Evolutionary conservation across 2,113 vertebrate genomes (phyloP).

Genomic region (Salvelinus alpinus): DNA sequence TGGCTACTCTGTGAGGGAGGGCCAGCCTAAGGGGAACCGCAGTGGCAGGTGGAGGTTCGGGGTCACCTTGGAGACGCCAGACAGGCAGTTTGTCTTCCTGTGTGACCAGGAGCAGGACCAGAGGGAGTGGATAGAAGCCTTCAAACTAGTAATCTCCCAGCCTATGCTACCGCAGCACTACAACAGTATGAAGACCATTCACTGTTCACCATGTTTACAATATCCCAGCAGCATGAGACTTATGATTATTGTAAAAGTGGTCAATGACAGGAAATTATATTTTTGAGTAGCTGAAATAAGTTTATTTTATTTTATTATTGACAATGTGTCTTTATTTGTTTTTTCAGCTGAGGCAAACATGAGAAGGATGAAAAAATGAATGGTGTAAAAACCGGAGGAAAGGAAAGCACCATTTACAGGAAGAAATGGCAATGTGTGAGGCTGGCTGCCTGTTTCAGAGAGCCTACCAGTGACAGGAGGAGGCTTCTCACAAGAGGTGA

Average conservation of each 20-base stretch:
- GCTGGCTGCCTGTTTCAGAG: too few relatives aligned
- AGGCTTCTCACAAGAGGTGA: too few relatives aligned
- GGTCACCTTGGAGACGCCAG: constrained; percentile 81
- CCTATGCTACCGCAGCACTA: constrained; percentile 79
- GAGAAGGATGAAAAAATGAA: constrained; percentile 55
- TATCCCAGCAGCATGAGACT: background rate
- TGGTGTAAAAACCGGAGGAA: too few relatives aligned
- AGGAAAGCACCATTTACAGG: too few relatives aligned
- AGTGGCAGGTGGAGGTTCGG: constrained; percentile 79
- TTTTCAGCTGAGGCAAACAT: constrained; percentile 72
- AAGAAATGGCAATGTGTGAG: background rate
- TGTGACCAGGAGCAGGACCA: constrained; percentile 86
- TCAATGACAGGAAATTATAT: background rate
- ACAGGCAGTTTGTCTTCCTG: constrained; percentile 83
- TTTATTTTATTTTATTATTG: background rate
- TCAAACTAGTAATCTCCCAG: constrained; percentile 77
- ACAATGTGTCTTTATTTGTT: background rate
- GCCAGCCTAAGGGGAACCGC: constrained; percentile 64
- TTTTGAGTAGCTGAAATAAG: background rate
- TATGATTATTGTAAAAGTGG: background rate
- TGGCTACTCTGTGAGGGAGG: constrained; percentile 79
- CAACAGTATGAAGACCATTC: constrained; percentile 58
- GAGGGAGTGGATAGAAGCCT: constrained; percentile 84
- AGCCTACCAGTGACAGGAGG: too few relatives aligned
- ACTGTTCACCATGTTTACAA: background rate